Evolutionary conservation across 53 echinoderm and acorn worm genomes (phyloP).

Genomic region (Crossaster papposus): DNA sequence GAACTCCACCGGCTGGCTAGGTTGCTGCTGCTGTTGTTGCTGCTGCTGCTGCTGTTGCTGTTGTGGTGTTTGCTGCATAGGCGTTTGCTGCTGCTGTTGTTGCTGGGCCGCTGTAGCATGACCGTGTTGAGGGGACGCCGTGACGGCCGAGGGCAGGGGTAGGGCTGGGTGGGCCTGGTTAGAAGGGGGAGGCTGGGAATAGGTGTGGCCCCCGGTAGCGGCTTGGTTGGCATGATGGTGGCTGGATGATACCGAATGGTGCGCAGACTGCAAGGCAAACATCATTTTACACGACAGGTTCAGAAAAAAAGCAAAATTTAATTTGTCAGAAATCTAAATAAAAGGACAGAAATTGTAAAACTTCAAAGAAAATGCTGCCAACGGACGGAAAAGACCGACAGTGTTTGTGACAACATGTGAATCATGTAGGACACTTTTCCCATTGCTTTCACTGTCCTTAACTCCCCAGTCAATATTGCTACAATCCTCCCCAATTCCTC

Average conservation of each 20-base stretch:
- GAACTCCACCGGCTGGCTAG: slow-evolving; percentile 98
- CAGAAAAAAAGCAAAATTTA: neutral
- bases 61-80: slow-evolving; percentile 43
- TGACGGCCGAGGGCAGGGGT: slow-evolving; percentile 51
- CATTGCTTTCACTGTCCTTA: no score
- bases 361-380: no score
- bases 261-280: slow-evolving; percentile 42
- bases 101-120: slow-evolving; percentile 56
- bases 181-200: slow-evolving; percentile 84
- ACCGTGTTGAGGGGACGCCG: slow-evolving; percentile 65
- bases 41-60: slow-evolving; percentile 60
- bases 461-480: no score
- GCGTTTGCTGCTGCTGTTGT: slow-evolving; percentile 42
- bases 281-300: neutral
- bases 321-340: no score
- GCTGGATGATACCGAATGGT: slow-evolving; percentile 68
- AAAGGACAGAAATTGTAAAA: no score
- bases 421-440: no score
- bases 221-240: slow-evolving; percentile 74
- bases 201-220: slow-evolving; percentile 89
- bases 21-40: slow-evolving; percentile 58
- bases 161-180: slow-evolving; percentile 68
- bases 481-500: no score
- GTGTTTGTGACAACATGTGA: no score
- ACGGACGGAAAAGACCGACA: no score